Evolutionary conservation across 1,140 invertebrate genomes (phyloP).

Genomic region (Rhopalosiphum padi): DNA sequence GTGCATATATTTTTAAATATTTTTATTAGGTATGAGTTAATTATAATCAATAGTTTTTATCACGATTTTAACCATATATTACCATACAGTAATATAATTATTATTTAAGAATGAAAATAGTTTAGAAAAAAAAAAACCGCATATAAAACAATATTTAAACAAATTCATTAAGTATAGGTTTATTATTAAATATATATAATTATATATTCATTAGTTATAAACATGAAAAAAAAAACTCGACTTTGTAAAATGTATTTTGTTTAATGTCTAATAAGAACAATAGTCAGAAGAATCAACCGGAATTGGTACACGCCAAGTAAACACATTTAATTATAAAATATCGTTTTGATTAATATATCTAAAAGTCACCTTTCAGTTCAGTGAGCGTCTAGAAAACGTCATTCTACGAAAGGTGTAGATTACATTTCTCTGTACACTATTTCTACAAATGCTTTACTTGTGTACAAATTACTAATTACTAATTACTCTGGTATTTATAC

Average conservation of each 20-base stretch:
- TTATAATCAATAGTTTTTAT: background rate
- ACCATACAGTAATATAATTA: background rate
- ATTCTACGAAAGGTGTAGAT: background rate
- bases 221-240: background rate
- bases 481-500: background rate
- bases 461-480: background rate
- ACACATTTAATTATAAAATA: background rate
- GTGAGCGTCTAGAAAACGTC: background rate
- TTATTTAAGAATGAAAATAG: background rate
- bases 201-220: background rate
- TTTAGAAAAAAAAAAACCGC: background rate
- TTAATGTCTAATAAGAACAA: background rate
- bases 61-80: background rate
- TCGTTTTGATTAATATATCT: background rate
- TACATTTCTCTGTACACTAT: background rate
- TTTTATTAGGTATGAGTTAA: background rate
- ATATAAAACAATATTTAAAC: background rate
- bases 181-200: constrained; percentile 6
- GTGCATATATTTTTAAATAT: background rate
- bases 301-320: background rate
- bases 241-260: background rate
- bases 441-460: background rate
- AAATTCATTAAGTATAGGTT: background rate
- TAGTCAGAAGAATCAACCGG: background rate
- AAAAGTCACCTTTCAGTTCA: background rate